Evolutionary conservation across 1,140 invertebrate species (phyloP).

Genomic region (Augochlora pura): DNA sequence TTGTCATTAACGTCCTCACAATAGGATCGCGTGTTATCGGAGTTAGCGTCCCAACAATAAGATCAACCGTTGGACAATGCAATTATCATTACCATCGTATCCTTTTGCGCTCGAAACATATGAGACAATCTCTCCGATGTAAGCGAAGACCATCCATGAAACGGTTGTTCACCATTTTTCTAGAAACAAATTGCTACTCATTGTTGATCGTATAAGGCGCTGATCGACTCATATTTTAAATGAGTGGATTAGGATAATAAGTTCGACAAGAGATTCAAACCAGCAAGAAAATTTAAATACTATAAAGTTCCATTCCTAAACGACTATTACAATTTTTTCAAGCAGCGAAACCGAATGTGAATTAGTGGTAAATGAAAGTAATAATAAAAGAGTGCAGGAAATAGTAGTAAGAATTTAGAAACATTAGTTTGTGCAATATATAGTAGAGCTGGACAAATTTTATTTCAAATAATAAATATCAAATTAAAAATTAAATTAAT

Average conservation of each 20-base stretch:
- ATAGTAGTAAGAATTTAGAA: too few species aligned
- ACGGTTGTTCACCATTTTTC: slow-evolving; percentile 28
- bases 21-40: slow-evolving; percentile 3
- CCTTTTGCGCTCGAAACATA: slow-evolving; percentile 5
- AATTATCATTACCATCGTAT: slow-evolving; percentile 35
- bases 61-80: slow-evolving; percentile 28
- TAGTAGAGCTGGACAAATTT: too few species aligned
- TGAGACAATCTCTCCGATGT: background rate
- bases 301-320: too few species aligned
- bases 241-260: background rate
- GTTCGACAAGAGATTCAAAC: background rate
- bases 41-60: slow-evolving; percentile 25
- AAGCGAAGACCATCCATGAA: slow-evolving; percentile 18
- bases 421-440: too few species aligned
- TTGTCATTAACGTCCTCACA: slow-evolving; percentile 38
- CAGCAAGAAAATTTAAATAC: too few species aligned
- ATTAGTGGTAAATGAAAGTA: too few species aligned
- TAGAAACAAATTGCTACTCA: slow-evolving; percentile 34
- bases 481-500: too few species aligned
- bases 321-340: too few species aligned
- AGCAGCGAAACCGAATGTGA: too few species aligned
- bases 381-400: too few species aligned
- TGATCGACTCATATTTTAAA: background rate
- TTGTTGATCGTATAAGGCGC: slow-evolving; percentile 12
- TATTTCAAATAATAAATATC: too few species aligned